phyloP scores from a whole-genome alignment of 2,797 vertebrate species.

The Apogon hyalosoma region DNA sequence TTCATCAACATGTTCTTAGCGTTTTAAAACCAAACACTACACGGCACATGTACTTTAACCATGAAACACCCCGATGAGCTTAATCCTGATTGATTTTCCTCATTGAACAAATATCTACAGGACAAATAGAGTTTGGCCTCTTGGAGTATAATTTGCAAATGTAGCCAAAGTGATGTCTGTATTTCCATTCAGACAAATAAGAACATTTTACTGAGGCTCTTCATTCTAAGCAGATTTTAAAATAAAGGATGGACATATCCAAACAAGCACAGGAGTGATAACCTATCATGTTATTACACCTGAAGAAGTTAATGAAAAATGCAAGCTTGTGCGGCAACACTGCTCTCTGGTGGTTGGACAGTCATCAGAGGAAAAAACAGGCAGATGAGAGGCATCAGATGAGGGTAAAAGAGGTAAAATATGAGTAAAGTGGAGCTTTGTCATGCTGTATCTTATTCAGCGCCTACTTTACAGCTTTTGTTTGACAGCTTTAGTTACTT shows the following conservation, averaged over 20 bases:
- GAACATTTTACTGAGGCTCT: conserved; percentile 14
- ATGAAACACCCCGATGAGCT: background rate
- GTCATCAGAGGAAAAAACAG: background rate
- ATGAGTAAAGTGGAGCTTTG: no score
- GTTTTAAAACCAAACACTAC: background rate
- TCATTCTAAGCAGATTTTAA: conserved; percentile 34
- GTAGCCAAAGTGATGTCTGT: no score
- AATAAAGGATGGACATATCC: conserved; percentile 54
- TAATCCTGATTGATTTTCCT: background rate
- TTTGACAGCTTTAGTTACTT: no score
- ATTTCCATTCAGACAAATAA: conserved; percentile 10
- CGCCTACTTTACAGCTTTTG: no score
- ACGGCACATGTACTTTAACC: background rate
- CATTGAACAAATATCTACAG: background rate
- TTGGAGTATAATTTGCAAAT: no score
- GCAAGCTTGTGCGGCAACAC: conserved; percentile 19
- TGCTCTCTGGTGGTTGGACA: conserved; percentile 59
- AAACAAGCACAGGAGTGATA: conserved; percentile 37
- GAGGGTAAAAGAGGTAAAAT: no score
- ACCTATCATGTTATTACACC: conserved; percentile 34
- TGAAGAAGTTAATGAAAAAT: conserved; percentile 29
- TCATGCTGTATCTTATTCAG: no score
- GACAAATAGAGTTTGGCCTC: no score
- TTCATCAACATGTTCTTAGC: background rate
- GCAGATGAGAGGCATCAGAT: background rate